Evolutionary conservation across 2,888 invertebrate genomes (phyloP), one percentile per base, ranked within the genome.

Genomic region (Hypomecis punctinalis): DNA sequence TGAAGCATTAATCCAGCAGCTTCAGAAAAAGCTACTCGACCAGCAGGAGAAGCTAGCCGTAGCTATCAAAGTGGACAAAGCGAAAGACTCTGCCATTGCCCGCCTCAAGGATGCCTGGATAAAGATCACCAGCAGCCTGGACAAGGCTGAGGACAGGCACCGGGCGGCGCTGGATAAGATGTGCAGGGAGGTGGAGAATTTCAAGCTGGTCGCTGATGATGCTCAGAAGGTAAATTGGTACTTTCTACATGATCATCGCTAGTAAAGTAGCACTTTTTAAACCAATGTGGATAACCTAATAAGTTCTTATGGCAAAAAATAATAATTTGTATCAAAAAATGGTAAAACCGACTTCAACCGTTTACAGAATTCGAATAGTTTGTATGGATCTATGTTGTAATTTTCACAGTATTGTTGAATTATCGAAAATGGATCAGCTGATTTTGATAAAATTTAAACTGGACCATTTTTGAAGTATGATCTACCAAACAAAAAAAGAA

Each of bases 11-110:
- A 96, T 97, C 56, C 95, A 96, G 76, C 94, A 95, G 56, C 85
- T 97, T 0, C 97, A 97, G 80, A 94, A 94, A 72, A 95, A 95
- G 71, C 86, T 96, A 55, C 86, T 97, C 36, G 97, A 97, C 72
- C 95, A 96, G 73, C 96, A 97, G 81, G 96, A 97, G 81, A 96
- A 96, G 75, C 82, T 97, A 37, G 96, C 97, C 0, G 96, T 97
- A 0, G 97, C 97, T 0, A 83, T 97, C 5, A 94, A 95, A 82
- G 96, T 97, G 0, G 97, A 97, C 82, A 94, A 95, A 61, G 94
- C 95, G 0, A 97, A 97, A 80, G 97, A 97, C 75, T 85, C 91
- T 0, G 95, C 96, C 0, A 94, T 97, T 60, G 78, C 89, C 5
- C 95, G 95, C 75, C 94, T 96, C 47, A 94, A 95, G 61, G 94